Evolutionary conservation across 2,888 invertebrate species (phyloP), one percentile per base, ranked within the genome.

Genomic region (Xylota sylvarum): DNA sequence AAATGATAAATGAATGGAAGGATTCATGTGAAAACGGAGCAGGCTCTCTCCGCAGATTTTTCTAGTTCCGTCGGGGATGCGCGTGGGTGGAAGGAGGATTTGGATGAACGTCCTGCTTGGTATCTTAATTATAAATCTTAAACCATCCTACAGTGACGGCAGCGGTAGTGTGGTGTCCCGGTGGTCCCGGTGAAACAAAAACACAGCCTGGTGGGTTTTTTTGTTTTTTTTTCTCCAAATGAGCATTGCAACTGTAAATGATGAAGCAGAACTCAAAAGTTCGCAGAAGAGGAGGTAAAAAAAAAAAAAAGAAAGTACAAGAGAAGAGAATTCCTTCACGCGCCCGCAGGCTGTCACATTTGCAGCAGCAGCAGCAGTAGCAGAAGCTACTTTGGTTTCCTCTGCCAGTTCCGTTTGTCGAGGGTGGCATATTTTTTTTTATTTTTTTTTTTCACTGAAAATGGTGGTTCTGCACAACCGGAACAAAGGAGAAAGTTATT

Each of bases 301-400:
- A 56, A 56, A 62, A 85, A 74, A 64, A 72, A 32, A 32, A 32
- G 6, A 32, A 32, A 32, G n/a, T 5, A 32, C 32, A 9, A 1
- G 35, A 35, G 37, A 23, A 37, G 7, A 37, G 10, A 23, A 80
- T 65, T 77, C 69, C 73, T 86, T 86, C 64, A 85, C 85, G 69
- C 86, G 78, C 88, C 89, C 88, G 89, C 91, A 90, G 90, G 90
- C 91, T 90, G 90, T 91, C 91, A 91, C 91, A 89, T 90, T 90
- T 81, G 83, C 74, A 80, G 80, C 79, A 67, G 82, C 76, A 67
- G 82, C 60, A 85, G 82, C 56, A 69, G 81, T 60, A 82, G n/a
- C n/a, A n/a, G n/a, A n/a, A n/a, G 86, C 86, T 86, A 86, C 86
- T 86, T 86, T 82, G 72, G 86, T 55, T 86, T 86, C 86, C 82